These are phyloP conservation scores for Leistus spinibarbis DNA, from an alignment of 2,888 invertebrate genomes.

Conservation along the genomic window DNA sequence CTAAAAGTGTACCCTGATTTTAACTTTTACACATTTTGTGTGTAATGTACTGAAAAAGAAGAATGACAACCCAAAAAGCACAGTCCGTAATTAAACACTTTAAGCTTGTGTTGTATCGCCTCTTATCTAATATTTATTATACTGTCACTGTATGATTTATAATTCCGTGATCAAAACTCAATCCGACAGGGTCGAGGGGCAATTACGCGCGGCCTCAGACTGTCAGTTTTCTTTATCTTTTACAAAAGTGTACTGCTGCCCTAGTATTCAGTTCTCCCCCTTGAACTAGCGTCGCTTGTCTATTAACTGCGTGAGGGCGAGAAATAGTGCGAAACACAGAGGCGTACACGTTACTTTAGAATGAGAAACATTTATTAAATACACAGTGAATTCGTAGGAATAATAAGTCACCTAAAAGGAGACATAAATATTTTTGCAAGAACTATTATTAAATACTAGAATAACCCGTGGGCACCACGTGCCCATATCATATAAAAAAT, in stretches of 20 bases:
- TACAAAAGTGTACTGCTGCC: slow-evolving; percentile 5
- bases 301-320: background rate
- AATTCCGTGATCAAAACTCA: slow-evolving; percentile 21
- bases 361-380: too few relatives aligned
- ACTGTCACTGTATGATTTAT: slow-evolving; percentile 34
- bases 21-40: too few relatives aligned
- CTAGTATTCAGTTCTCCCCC: background rate
- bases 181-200: slow-evolving; percentile 19
- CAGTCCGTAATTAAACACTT: slow-evolving; percentile 18
- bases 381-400: too few relatives aligned
- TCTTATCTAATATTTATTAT: slow-evolving; percentile 29
- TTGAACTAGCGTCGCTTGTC: background rate
- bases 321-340: background rate
- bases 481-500: too few relatives aligned
- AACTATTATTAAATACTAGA: too few relatives aligned
- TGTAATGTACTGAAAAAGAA: background rate
- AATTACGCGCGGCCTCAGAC: slow-evolving; percentile 14
- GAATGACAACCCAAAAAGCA: background rate
- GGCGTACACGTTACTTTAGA: too few relatives aligned
- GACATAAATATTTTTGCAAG: too few relatives aligned
- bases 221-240: slow-evolving; percentile 26
- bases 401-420: too few relatives aligned
- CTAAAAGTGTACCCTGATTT: too few relatives aligned
- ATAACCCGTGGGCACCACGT: too few relatives aligned
- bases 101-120: background rate